These are phyloP conservation scores for Berghia stephanieae DNA, from an alignment of 1,140 invertebrate genomes.

Conservation along the genomic window DNA sequence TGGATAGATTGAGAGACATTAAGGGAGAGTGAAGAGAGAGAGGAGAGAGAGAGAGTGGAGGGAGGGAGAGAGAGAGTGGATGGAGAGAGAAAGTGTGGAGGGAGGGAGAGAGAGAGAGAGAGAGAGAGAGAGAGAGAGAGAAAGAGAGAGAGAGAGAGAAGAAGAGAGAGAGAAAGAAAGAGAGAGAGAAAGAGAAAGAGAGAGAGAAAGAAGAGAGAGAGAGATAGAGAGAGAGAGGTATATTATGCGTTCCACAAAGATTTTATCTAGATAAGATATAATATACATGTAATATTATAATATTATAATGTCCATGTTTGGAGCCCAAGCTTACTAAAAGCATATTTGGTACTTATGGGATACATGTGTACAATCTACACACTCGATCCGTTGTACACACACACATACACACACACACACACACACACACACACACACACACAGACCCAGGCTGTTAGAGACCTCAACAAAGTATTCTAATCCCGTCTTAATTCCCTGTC, in stretches of 20 bases:
- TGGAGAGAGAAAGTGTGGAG: too few species aligned
- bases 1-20: background rate
- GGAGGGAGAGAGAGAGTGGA: background rate
- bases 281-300: background rate
- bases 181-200: conserved; percentile 4
- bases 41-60: background rate
- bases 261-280: background rate
- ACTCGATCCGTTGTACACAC: background rate
- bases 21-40: background rate
- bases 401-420: background rate
- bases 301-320: background rate
- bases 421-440: too few species aligned
- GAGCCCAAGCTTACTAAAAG: background rate
- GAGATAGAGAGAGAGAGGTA: background rate
- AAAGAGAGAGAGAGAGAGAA: background rate
- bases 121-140: background rate
- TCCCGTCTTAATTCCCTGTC: too few species aligned
- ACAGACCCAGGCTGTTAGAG: too few species aligned
- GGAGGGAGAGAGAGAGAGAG: too few species aligned
- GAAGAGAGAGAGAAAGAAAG: background rate
- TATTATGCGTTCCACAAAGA: background rate
- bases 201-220: conserved; percentile 5
- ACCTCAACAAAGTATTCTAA: too few species aligned
- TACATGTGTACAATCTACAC: background rate
- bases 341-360: background rate